Percentiles rank a stretch among this genome's conserved stretches.
Evolutionary conservation across 2,113 vertebrate species (phyloP).

Genomic region (Odontophorus gujanensis): DNA sequence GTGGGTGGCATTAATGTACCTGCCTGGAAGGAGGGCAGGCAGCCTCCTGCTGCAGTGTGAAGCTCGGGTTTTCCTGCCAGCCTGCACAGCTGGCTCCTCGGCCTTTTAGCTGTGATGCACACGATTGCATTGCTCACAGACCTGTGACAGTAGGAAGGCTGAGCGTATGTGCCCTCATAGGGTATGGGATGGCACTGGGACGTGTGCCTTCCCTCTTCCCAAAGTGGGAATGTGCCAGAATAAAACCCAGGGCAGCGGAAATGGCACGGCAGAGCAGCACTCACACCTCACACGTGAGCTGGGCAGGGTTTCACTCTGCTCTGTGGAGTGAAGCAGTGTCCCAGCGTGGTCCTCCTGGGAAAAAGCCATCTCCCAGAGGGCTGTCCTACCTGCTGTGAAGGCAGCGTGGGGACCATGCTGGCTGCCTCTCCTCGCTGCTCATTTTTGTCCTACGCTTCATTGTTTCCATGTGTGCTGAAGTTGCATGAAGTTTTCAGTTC

Average conservation of each 20-base stretch:
- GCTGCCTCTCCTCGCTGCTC: background rate
- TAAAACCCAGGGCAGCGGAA: background rate
- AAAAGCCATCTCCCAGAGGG: background rate
- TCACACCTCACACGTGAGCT: background rate
- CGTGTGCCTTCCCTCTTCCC: background rate
- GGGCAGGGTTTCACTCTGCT: too few species aligned
- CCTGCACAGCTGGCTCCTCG: too few species aligned
- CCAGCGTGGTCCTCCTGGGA: too few species aligned
- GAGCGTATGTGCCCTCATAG: background rate
- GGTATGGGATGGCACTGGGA: background rate
- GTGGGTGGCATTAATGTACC: background rate
- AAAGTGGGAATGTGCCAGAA: background rate
- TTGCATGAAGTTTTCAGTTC: background rate
- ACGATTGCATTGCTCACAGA: background rate
- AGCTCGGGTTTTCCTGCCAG: background rate
- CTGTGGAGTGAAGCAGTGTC: background rate
- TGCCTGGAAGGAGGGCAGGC: background rate
- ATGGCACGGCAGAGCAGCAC: background rate
- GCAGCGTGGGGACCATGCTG: background rate
- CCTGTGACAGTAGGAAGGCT: accelerated
- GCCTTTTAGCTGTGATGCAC: accelerated
- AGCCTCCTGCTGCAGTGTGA: background rate
- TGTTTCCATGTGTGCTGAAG: conserved; percentile 39
- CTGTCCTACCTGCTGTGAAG: background rate
- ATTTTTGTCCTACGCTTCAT: background rate